phyloP scores from a whole-genome alignment of 2,888 invertebrate species.

The Neocrepidodera transversa region DNA sequence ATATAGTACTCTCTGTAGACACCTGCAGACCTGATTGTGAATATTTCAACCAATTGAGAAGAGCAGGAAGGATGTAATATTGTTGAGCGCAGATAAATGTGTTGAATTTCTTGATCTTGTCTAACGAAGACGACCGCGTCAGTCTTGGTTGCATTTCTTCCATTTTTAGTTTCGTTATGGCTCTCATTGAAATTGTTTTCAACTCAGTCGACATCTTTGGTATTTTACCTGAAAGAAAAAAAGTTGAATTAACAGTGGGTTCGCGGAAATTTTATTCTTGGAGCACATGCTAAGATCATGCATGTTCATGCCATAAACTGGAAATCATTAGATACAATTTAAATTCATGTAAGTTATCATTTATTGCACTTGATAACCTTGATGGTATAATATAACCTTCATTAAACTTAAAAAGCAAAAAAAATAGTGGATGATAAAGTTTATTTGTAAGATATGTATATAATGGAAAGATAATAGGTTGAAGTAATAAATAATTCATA shows the following conservation, averaged over 20 bases:
- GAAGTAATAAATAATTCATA: too few species aligned
- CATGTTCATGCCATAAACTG: too few species aligned
- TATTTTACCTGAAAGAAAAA: constrained; percentile 32
- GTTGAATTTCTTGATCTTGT: constrained; percentile 54
- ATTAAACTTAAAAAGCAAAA: too few species aligned
- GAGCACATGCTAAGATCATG: background rate
- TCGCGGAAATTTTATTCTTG: background rate
- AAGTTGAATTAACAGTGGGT: background rate
- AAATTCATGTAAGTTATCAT: too few species aligned
- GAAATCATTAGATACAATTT: background rate
- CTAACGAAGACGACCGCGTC: constrained; percentile 52
- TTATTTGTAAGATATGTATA: too few species aligned
- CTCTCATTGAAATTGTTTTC: constrained; percentile 32
- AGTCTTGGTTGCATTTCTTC: constrained; percentile 46
- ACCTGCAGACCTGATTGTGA: constrained; percentile 50
- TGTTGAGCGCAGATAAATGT: constrained; percentile 56
- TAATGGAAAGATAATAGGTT: too few species aligned
- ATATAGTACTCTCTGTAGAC: constrained; percentile 49
- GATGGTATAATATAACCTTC: too few species aligned
- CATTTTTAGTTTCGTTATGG: constrained; percentile 30
- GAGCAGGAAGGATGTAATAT: constrained; percentile 52
- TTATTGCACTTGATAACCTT: too few species aligned
- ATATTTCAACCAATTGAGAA: constrained; percentile 52
- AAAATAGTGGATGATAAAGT: too few species aligned
- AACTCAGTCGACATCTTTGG: constrained; percentile 44